Conservation (phyloP, 53 echinoderm and acorn worm species). For the Crossaster papposus region DNA sequence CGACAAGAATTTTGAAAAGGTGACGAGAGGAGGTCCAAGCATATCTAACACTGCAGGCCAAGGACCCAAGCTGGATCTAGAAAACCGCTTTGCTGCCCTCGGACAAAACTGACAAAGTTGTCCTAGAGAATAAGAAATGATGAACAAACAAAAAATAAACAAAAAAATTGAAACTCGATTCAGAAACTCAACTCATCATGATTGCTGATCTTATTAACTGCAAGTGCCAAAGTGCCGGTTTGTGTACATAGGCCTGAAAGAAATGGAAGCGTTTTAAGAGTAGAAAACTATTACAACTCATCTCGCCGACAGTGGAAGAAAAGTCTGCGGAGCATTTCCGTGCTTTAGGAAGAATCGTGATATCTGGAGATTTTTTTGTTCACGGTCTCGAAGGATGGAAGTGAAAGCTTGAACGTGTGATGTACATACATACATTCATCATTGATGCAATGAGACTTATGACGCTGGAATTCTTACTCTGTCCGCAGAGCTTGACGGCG, state of each 20-base stretch:
- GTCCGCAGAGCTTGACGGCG: neutral
- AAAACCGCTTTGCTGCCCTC: conserved; percentile 78
- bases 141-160: neutral
- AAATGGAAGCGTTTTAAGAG: neutral
- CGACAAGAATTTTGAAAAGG: conserved; percentile 91
- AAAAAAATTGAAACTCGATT: neutral
- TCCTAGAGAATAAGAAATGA: neutral
- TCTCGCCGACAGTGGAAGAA: neutral
- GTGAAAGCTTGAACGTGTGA: neutral
- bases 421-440: neutral
- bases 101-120: conserved; percentile 65
- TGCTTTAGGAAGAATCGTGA: too few species aligned
- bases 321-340: neutral
- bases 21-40: conserved; percentile 84
- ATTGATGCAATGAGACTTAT: neutral
- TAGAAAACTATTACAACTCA: too few species aligned
- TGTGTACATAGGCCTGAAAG: neutral
- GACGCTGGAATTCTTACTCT: neutral
- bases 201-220: too few species aligned
- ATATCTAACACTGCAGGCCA: conserved; percentile 57
- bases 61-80: conserved; percentile 70
- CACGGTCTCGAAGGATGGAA: too few species aligned
- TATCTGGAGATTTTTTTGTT: too few species aligned
- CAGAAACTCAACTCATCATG: neutral
- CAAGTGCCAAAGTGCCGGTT: neutral